Evolutionary conservation across 1,140 invertebrate species (phyloP).

Genomic region (Drosophila tropicalis): DNA sequence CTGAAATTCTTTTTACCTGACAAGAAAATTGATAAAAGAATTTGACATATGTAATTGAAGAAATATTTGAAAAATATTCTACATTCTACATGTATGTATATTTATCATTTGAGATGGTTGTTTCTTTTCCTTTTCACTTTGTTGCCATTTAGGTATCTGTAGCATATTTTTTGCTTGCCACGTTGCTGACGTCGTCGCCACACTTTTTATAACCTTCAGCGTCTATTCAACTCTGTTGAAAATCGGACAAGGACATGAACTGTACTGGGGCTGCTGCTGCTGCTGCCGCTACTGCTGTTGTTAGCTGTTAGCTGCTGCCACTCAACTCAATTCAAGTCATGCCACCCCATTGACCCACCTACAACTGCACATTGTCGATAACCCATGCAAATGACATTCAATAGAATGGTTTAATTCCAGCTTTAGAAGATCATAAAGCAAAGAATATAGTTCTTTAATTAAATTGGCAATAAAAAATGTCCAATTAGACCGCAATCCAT

Average conservation of each 20-base stretch:
- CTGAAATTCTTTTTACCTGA: too few relatives aligned
- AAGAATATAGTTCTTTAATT: slow-evolving; percentile 38
- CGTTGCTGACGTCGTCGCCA: slow-evolving; percentile 5
- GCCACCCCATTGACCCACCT: neutral
- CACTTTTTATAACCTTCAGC: slow-evolving; percentile 49
- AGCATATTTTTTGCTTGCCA: neutral
- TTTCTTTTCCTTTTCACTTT: neutral
- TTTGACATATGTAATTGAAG: too few relatives aligned
- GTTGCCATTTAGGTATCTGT: neutral
- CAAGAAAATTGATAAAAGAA: too few relatives aligned
- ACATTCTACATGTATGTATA: neutral
- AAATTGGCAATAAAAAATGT: slow-evolving; percentile 42
- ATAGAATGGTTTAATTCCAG: slow-evolving; percentile 26
- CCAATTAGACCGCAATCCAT: slow-evolving; percentile 25
- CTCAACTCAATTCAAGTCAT: slow-evolving; percentile 5
- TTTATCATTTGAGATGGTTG: neutral
- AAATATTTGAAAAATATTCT: neutral
- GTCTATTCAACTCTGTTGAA: slow-evolving; percentile 69
- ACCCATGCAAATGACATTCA: slow-evolving; percentile 44
- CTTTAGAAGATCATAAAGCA: slow-evolving; percentile 31
- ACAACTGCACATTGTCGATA: neutral
- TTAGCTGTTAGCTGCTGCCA: slow-evolving; percentile 9
- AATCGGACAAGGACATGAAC: slow-evolving; percentile 69
- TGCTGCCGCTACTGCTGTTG: neutral
- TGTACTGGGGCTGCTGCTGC: slow-evolving; percentile 13